These are phyloP conservation scores for Dasypolia templi DNA, from an alignment of 2,888 invertebrate species.

Conservation along the genomic window DNA sequence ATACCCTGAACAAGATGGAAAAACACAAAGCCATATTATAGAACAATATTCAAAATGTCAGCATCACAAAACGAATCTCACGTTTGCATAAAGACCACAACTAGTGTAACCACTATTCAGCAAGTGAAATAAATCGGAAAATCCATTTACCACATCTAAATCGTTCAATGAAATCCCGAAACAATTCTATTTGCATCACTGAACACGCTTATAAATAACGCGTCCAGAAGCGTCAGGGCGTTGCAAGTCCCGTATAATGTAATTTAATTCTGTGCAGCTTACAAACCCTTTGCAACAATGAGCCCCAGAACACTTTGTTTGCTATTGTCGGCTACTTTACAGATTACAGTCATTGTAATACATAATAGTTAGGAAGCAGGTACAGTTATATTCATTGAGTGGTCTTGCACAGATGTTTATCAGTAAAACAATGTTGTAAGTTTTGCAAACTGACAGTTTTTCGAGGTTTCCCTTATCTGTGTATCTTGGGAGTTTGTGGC, in stretches of 20 bases:
- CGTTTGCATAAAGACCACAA: constrained; percentile 29
- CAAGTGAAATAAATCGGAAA: constrained; percentile 62
- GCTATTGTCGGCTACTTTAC: constrained; percentile 89
- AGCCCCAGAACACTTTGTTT: constrained; percentile 80
- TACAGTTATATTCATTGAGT: constrained; percentile 88
- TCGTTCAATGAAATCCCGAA: constrained; percentile 61
- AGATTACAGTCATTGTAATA: constrained; percentile 85
- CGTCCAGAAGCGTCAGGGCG: constrained; percentile 82
- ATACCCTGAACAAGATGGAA: not conserved
- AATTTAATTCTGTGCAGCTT: constrained; percentile 80
- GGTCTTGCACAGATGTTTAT: constrained; percentile 83
- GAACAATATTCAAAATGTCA: constrained; percentile 29
- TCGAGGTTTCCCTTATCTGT: constrained; percentile 68
- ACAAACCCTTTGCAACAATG: constrained; percentile 76
- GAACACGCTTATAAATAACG: constrained; percentile 76
- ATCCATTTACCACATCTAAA: constrained; percentile 61
- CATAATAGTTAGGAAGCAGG: constrained; percentile 80
- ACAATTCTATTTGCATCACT: constrained; percentile 83
- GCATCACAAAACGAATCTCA: constrained; percentile 44
- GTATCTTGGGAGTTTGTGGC: constrained; percentile 70
- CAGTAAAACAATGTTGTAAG: constrained; percentile 87
- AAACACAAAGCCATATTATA: constrained; percentile 7
- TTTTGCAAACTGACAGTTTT: constrained; percentile 81
- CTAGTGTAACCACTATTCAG: constrained; percentile 34
- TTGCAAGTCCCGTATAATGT: constrained; percentile 80